Conservation (phyloP, 2,113 vertebrate genomes). For the Meles meles region DNA sequence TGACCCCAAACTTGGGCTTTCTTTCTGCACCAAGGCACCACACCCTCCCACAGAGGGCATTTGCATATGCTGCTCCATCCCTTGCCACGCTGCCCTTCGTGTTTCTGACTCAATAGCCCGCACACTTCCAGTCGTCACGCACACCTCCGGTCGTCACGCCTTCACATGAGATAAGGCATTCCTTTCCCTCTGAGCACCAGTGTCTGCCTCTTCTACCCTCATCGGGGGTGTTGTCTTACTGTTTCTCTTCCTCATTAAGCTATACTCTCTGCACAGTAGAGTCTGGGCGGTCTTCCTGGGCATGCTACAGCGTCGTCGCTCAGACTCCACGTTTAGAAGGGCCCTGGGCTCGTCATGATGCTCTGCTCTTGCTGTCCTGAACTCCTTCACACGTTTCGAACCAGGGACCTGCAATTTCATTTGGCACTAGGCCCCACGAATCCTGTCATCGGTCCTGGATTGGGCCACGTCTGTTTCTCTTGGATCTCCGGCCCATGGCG, state of each 20-base stretch:
- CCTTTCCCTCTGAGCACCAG: background rate
- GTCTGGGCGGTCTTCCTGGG: accelerated
- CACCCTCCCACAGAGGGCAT: background rate
- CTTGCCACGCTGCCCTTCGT: background rate
- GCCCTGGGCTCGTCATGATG: background rate
- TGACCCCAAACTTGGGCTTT: background rate
- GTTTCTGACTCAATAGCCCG: background rate
- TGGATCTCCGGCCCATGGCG: background rate
- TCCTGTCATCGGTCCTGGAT: background rate
- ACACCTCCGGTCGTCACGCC: background rate
- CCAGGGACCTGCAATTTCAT: background rate
- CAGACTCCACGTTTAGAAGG: background rate
- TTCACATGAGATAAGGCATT: background rate
- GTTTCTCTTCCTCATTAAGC: background rate
- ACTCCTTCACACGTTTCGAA: background rate
- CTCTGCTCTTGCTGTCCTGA: background rate
- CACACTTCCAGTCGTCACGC: background rate
- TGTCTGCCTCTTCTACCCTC: background rate
- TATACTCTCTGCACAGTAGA: accelerated
- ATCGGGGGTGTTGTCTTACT: background rate
- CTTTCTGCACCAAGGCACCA: background rate
- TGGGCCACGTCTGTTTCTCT: background rate
- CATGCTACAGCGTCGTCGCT: accelerated
- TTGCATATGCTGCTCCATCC: accelerated
- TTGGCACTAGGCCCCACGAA: background rate